phyloP scores from a whole-genome alignment of 2,888 invertebrate species.

The Lissocephala sabroskyi region DNA sequence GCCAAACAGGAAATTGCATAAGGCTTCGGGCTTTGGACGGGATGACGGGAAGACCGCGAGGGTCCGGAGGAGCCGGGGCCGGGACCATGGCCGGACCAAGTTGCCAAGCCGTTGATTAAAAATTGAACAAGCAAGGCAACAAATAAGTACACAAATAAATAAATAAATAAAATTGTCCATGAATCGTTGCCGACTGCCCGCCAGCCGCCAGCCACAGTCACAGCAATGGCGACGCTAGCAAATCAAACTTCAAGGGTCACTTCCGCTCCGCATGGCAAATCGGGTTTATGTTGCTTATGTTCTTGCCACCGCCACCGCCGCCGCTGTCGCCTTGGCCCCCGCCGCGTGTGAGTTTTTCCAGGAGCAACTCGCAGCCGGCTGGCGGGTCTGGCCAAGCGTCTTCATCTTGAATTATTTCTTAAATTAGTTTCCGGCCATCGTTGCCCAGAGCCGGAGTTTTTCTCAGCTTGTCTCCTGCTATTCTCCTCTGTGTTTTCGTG shows the following conservation, averaged over 20 bases:
- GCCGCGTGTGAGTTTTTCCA: neutral
- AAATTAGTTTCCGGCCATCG: slow-evolving; percentile 55
- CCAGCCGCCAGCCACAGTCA: neutral
- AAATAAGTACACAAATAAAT: slow-evolving; percentile 29
- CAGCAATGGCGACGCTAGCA: slow-evolving; percentile 6
- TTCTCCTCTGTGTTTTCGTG: no score
- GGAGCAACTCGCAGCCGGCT: neutral
- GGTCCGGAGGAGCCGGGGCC: no score
- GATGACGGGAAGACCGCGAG: no score
- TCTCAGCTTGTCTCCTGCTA: neutral
- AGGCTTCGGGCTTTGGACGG: no score
- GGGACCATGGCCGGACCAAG: slow-evolving; percentile 44
- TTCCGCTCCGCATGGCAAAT: slow-evolving; percentile 59
- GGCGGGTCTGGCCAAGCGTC: no score
- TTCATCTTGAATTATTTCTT: slow-evolving; percentile 38
- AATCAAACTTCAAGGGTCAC: slow-evolving; percentile 65
- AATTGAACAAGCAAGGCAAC: slow-evolving; percentile 40
- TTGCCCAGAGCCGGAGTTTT: slow-evolving; percentile 12
- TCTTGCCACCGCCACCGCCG: no score
- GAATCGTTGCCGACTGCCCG: neutral
- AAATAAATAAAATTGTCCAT: slow-evolving; percentile 33
- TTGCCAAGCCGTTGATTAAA: slow-evolving; percentile 56
- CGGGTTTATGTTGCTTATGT: slow-evolving; percentile 29
- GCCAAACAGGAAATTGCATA: slow-evolving; percentile 62
- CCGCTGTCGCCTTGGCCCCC: neutral